Conservation (phyloP, 2,888 invertebrate species). For the Troides oblongomaculatus region DNA sequence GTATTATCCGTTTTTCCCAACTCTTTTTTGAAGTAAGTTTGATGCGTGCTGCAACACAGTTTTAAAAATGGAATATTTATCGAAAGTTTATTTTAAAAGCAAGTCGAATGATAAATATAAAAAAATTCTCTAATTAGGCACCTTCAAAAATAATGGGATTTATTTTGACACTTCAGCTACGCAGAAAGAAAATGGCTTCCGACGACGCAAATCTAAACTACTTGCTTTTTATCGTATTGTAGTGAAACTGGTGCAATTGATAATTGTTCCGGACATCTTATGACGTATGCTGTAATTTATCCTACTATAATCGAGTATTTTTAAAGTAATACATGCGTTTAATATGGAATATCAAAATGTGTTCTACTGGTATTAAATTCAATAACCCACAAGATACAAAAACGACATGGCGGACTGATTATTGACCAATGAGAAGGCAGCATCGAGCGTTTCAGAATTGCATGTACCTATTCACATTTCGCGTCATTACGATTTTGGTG, state of each 20-base stretch:
- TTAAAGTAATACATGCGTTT: conserved; percentile 4
- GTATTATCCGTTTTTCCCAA: conserved; percentile 12
- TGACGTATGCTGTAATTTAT: conserved; percentile 27
- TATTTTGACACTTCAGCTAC: conserved; percentile 36
- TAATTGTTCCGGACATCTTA: conserved; percentile 21
- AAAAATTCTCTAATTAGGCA: background rate
- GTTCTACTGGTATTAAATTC: conserved; percentile 46
- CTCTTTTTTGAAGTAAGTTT: background rate
- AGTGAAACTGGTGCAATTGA: conserved; percentile 18
- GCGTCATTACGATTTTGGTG: conserved; percentile 85
- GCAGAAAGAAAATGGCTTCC: conserved; percentile 54
- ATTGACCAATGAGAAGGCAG: conserved; percentile 85
- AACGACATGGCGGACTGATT: conserved; percentile 84
- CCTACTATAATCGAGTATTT: conserved; percentile 10
- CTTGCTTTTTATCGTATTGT: conserved; percentile 15
- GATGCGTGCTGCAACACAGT: background rate
- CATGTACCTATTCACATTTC: conserved; percentile 85
- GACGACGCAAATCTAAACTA: conserved; percentile 32
- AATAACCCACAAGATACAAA: conserved; percentile 62
- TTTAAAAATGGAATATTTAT: conserved; percentile 8
- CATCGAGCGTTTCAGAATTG: conserved; percentile 83
- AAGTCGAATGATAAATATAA: background rate
- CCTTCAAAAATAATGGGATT: conserved; percentile 14
- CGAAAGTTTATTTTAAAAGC: background rate
- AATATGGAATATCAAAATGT: background rate